Percentiles rank a stretch among this genome's conserved stretches.
phyloP scores from a whole-genome alignment of 53 echinoderm and acorn worm species.

The Patiria pectinifera region DNA sequence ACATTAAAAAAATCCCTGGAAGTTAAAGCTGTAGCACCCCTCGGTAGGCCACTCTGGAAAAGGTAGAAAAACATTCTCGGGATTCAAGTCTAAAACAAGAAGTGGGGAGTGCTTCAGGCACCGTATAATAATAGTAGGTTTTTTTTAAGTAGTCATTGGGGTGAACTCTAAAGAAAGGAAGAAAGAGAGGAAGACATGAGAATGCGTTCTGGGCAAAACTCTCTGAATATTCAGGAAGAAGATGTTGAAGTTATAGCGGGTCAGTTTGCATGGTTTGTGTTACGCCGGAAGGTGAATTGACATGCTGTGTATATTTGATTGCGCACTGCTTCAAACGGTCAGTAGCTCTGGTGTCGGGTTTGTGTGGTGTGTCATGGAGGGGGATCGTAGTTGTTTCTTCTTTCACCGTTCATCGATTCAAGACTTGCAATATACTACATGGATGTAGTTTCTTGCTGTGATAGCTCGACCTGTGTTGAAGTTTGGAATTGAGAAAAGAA shows the following conservation, averaged over 20 bases:
- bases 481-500: too few relatives aligned
- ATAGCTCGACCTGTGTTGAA: too few relatives aligned
- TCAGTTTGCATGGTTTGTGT: conserved; percentile 45
- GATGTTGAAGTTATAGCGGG: conserved; percentile 12
- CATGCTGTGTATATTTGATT: conserved; percentile 21
- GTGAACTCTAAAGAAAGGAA: background rate
- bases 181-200: background rate
- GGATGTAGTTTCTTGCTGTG: too few relatives aligned
- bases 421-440: too few relatives aligned
- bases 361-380: background rate
- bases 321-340: conserved; percentile 31
- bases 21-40: conserved; percentile 12
- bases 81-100: background rate
- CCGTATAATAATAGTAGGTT: background rate
- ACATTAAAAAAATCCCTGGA: background rate
- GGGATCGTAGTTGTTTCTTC: background rate
- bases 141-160: background rate
- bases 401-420: background rate
- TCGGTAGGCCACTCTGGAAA: background rate
- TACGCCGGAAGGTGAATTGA: conserved; percentile 38
- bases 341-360: conserved; percentile 11
- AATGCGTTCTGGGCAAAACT: background rate
- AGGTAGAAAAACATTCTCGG: conserved; percentile 26
- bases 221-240: conserved; percentile 37
- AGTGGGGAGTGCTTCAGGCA: conserved; percentile 17